Percentiles rank a stretch among this genome's conserved stretches.
These are phyloP conservation scores for Hermaeophaga mercurialis DNA, from an alignment of 2,888 invertebrate genomes.

Conservation along the genomic window DNA sequence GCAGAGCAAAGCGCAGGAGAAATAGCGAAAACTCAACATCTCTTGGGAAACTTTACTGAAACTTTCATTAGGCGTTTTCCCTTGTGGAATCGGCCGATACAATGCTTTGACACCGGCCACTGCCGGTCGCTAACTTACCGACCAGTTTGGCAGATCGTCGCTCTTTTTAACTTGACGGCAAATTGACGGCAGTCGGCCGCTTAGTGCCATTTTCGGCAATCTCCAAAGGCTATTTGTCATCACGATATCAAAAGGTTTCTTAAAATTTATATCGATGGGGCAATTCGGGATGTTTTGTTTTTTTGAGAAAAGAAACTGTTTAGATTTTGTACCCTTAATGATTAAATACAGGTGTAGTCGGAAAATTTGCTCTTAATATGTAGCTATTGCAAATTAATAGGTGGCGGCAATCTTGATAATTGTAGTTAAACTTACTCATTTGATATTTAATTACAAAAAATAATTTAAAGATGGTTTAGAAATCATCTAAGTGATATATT, in stretches of 20 bases:
- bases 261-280: too few relatives aligned
- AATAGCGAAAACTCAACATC: slow-evolving; percentile 37
- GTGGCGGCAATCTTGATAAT: too few relatives aligned
- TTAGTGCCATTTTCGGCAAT: slow-evolving; percentile 27
- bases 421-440: too few relatives aligned
- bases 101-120: slow-evolving; percentile 34
- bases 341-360: too few relatives aligned
- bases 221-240: slow-evolving; percentile 21
- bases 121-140: slow-evolving; percentile 33
- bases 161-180: slow-evolving; percentile 41
- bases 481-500: too few relatives aligned
- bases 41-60: slow-evolving; percentile 40
- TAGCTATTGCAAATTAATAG: too few relatives aligned
- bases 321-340: too few relatives aligned
- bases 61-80: slow-evolving; percentile 43
- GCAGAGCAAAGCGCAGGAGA: slow-evolving; percentile 27
- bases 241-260: slow-evolving; percentile 11
- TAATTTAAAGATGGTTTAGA: too few relatives aligned
- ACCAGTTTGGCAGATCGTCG: slow-evolving; percentile 42
- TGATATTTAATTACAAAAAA: too few relatives aligned
- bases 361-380: too few relatives aligned
- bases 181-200: slow-evolving; percentile 27
- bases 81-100: slow-evolving; percentile 37
- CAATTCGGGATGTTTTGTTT: too few relatives aligned
- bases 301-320: too few relatives aligned